phyloP scores from a whole-genome alignment of 1,140 invertebrate genomes.

The Bradynema listronoti region DNA sequence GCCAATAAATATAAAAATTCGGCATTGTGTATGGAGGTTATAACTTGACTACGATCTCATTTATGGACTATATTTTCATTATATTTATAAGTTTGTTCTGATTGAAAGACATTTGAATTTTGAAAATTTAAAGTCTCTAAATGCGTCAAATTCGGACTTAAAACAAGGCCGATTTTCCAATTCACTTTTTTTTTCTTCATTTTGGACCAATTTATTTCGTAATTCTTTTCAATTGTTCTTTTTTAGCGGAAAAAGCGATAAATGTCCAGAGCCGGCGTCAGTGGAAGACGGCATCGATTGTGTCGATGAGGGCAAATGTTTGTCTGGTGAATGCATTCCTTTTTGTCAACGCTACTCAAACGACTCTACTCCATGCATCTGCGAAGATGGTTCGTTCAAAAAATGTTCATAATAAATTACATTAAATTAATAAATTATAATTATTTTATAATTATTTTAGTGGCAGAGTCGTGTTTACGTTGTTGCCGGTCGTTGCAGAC shows the following conservation, averaged over 20 bases:
- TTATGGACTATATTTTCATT: too few relatives aligned
- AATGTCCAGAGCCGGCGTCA: constrained; percentile 33
- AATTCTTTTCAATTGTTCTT: constrained; percentile 2
- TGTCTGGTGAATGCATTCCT: constrained; percentile 31
- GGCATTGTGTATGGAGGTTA: too few relatives aligned
- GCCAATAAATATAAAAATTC: too few relatives aligned
- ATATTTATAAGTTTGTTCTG: too few relatives aligned
- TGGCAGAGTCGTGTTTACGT: constrained; percentile 19
- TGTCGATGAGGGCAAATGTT: constrained; percentile 37
- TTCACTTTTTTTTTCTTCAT: background rate
- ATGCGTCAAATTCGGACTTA: too few relatives aligned
- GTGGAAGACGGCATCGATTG: constrained; percentile 31
- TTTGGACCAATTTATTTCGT: background rate
- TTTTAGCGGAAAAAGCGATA: constrained; percentile 35
- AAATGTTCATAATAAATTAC: too few relatives aligned
- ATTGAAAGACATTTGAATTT: too few relatives aligned
- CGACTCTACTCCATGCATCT: constrained; percentile 30
- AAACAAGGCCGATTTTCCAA: too few relatives aligned
- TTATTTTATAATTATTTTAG: constrained; percentile 16
- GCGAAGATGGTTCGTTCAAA: constrained; percentile 41
- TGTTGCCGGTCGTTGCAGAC: constrained; percentile 23
- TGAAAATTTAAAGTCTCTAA: too few relatives aligned
- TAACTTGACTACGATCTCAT: too few relatives aligned
- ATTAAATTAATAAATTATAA: constrained; percentile 1
- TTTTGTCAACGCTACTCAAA: constrained; percentile 27